Base-by-base conservation (phyloP, 2,888 invertebrate species). In the Caenorhabditis sp. region DNA sequence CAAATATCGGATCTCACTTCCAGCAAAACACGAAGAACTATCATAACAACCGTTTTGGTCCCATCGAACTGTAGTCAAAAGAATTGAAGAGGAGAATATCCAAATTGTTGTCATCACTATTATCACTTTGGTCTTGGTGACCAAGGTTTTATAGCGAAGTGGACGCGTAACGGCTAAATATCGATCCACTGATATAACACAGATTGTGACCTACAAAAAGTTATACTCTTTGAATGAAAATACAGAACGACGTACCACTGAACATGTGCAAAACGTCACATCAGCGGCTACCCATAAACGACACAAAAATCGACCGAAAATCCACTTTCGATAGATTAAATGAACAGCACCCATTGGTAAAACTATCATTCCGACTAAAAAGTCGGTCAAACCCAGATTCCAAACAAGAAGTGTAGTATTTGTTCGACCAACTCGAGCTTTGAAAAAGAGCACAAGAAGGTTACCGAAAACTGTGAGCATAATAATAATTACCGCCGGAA, bases 231-330 rank as follows among this genome's bases (percentile, higher is more conserved):
- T 4, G 31, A 36, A 20, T 1, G 1, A 20, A n/a, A 10, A 43
- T 14, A 25, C 58, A 54, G 21, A 20, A 7, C 49, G 63, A 67
- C 78, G 79, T 36, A 86, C 89, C 68, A 91, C 91, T 62, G 90
- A 90, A 10, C 91, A 91, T 0, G 91, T 91, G 82, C 90, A 90
- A 65, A 91, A 91, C 1, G 90, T 91, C 85, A 91, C 91, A 85
- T 91, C 91, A 20, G 90, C 89, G 3, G 89, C 90, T 49, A 91
- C 89, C 91, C 91, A 91, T 69, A 91, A 88, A 81, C 91, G 90
- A 78, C 91, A 91, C 43, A 91, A 87, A 31, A 88, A 88, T 17
- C 90, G 85, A 0, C 91, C 91, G 75, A 91, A 90, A n/a, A 88
- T 82, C 90, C 90, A 90, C 63, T 87, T 82, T 25, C 85, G 78